Evolutionary conservation across 2,888 invertebrate genomes (phyloP), one percentile per base, ranked within the genome.

Genomic region (Lingula anatina): DNA sequence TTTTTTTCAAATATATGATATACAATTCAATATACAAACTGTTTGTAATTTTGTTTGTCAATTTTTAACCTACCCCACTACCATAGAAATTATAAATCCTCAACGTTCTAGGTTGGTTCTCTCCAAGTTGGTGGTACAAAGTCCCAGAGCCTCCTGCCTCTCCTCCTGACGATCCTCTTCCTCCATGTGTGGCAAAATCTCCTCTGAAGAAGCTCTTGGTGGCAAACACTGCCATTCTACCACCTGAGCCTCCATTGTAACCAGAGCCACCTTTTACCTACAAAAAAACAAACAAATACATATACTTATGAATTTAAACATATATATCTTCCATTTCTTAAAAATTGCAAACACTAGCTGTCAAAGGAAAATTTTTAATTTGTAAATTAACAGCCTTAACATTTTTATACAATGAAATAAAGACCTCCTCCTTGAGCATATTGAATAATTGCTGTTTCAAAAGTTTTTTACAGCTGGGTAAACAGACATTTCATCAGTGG

Each of bases 81-180:
- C 63, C 62, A 24, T 56, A 44, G 23, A 45, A 53, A 51, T 65
- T 65, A 49, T 65, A 65, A 5, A 65, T 55, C 26, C 43, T 53
- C 23, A 65, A 47, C 7, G 45, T 56, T 42, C 58, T 57, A 18
- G 46, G 45, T 51, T 47, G 7, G 35, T 54, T 36, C 24, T 41
- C 35, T 3, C 44, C 9, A 23, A 59, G 55, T 27, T 59, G 59
- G 25, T 54, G 51, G 42, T 55, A 61, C 31, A 65, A 57, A 9
- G 66, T 66, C 1, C 66, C 66, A 12, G 66, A 60, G 5, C 65
- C 66, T 2, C 64, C 66, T 45, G 51, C 59, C 46, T 66, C 65
- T 9, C 57, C 59, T n/a, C 49, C 54, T n/a, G n/a, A n/a, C 2
- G 24, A 42, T 12, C 57, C 58, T 4, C 42, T 39, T 4, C 66